A percentile compares a stretch with the other conserved stretches of the same genome.
These are phyloP conservation scores for Hoplostethus atlanticus DNA, from an alignment of 2,797 vertebrate species.

Conservation along the genomic window DNA sequence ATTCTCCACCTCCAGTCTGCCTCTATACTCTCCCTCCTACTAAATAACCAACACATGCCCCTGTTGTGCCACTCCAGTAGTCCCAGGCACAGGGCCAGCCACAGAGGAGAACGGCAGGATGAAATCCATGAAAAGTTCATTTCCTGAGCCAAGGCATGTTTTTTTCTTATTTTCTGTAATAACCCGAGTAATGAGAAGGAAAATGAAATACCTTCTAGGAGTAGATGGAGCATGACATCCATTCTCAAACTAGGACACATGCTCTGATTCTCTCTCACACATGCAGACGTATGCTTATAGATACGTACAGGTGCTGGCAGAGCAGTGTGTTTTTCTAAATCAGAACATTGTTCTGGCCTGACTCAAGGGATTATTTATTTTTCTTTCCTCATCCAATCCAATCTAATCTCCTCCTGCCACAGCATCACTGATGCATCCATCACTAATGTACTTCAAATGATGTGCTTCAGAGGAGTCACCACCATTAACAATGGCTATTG, in stretches of 20 bases:
- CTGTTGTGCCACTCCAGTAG: constrained; percentile 4
- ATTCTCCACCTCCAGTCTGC: constrained; percentile 11
- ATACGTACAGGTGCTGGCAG: constrained; percentile 1
- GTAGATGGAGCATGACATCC: constrained; percentile 47
- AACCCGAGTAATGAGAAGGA: constrained; percentile 63
- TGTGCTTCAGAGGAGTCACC: constrained; percentile 40
- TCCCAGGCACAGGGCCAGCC: constrained; percentile 23
- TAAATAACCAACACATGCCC: constrained; percentile 23
- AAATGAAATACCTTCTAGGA: constrained; percentile 49
- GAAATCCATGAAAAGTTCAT: constrained; percentile 61
- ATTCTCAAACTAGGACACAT: constrained; percentile 21
- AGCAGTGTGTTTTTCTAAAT: constrained; percentile 6
- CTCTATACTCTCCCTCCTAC: background rate
- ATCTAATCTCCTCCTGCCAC: constrained; percentile 9
- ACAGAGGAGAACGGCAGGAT: constrained; percentile 28
- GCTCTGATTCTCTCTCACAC: constrained; percentile 23
- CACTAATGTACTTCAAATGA: constrained; percentile 53
- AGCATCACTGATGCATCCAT: constrained; percentile 5
- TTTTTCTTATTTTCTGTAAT: constrained; percentile 53
- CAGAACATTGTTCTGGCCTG: background rate
- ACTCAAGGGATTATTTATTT: background rate
- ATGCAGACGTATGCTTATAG: constrained; percentile 10
- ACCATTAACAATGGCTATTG: constrained; percentile 49
- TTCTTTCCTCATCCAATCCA: background rate
- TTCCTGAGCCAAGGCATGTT: constrained; percentile 58